A percentile compares a stretch with the other conserved stretches of the same genome.
phyloP scores from a whole-genome alignment of 2,888 invertebrate genomes.

The Drosophila antonietae region DNA sequence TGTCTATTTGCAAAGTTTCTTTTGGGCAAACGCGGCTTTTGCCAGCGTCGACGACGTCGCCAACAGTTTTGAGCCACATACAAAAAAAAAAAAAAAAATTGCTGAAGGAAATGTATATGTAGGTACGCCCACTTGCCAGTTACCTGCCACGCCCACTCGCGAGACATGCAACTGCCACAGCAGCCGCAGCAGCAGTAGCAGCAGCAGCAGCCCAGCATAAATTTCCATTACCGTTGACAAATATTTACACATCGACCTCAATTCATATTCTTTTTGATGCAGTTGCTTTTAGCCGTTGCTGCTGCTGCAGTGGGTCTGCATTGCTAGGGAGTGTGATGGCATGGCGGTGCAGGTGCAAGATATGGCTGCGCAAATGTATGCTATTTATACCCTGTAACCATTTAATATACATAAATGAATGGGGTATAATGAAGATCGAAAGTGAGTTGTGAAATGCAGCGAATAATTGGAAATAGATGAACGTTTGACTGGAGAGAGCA shows the following conservation, averaged over 20 bases:
- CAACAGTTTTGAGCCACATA: constrained; percentile 40
- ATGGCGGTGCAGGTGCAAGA: constrained; percentile 1
- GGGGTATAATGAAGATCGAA: background rate
- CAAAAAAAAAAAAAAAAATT: constrained; percentile 17
- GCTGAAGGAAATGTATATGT: constrained; percentile 35
- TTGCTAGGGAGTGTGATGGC: background rate
- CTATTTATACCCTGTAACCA: constrained; percentile 27
- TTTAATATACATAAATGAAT: too few species aligned
- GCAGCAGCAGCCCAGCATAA: constrained; percentile 71
- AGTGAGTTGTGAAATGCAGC: background rate
- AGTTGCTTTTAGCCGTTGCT: constrained; percentile 73
- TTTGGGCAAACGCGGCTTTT: constrained; percentile 51
- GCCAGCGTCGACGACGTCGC: constrained; percentile 39
- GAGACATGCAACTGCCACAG: constrained; percentile 27
- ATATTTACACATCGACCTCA: constrained; percentile 82
- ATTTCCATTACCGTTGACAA: constrained; percentile 82
- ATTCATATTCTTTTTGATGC: constrained; percentile 80
- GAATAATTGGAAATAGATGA: background rate
- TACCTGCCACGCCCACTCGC: constrained; percentile 35
- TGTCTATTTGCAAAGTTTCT: constrained; percentile 57
- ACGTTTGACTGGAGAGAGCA: too few species aligned
- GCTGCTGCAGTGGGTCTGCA: constrained; percentile 30
- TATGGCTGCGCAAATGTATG: constrained; percentile 12
- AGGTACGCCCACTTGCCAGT: constrained; percentile 20
- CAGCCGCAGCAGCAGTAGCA: constrained; percentile 14